These are phyloP conservation scores for Pangasius krempfi DNA, from an alignment of 2,797 vertebrate genomes.

Conservation along the genomic window DNA sequence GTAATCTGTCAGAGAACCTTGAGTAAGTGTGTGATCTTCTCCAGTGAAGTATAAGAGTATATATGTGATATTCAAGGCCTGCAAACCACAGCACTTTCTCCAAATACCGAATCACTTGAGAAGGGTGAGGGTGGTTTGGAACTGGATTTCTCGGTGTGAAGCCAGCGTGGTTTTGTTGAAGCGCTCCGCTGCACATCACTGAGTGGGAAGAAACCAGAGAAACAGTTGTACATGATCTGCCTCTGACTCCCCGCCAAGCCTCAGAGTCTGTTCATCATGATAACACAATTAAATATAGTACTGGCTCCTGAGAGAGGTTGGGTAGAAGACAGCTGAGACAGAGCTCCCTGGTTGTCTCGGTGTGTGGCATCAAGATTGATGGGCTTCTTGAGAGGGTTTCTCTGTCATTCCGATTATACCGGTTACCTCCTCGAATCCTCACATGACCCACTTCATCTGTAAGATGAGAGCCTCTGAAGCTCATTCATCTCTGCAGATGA, in stretches of 20 bases:
- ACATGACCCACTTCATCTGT: conserved; percentile 42
- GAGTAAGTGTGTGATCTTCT: conserved; percentile 44
- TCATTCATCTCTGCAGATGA: conserved; percentile 44
- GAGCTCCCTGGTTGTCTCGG: conserved; percentile 62
- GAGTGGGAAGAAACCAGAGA: conserved; percentile 70
- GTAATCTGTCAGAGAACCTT: conserved; percentile 56
- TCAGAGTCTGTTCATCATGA: conserved; percentile 71
- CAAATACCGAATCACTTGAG: conserved; percentile 48
- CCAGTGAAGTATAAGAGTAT: conserved; percentile 37
- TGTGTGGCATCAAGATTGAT: conserved; percentile 72
- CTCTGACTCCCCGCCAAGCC: conserved; percentile 69
- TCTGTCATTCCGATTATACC: conserved; percentile 48
- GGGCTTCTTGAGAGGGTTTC: conserved; percentile 45
- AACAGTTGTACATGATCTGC: conserved; percentile 66
- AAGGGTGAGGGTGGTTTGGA: conserved; percentile 51
- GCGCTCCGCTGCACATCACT: conserved; percentile 68
- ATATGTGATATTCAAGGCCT: conserved; percentile 44
- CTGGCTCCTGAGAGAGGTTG: conserved; percentile 64
- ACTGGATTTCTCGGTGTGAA: conserved; percentile 52
- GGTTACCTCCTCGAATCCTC: conserved; percentile 42
- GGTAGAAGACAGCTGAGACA: conserved; percentile 64
- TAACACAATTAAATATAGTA: conserved; percentile 73
- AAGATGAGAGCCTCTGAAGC: conserved; percentile 37
- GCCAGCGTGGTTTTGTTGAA: conserved; percentile 65
- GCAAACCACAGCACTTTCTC: conserved; percentile 54